Evolutionary conservation across 2,797 vertebrate species (phyloP).

Genomic region (Phalloptychus januarius): DNA sequence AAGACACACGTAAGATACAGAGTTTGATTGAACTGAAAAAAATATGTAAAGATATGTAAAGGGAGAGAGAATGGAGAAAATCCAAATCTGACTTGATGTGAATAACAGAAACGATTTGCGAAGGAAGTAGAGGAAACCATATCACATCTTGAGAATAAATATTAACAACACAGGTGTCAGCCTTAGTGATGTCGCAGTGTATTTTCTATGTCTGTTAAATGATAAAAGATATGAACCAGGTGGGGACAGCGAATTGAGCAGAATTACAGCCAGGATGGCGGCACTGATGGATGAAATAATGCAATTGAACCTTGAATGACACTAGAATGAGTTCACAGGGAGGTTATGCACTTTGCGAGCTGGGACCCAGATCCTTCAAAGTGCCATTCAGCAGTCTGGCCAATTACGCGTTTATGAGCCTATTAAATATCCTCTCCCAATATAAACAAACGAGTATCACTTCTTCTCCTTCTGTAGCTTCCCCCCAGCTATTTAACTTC

Average conservation of each 20-base stretch:
- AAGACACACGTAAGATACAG: conserved; percentile 54
- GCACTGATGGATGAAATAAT: conserved; percentile 10
- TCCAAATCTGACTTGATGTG: conserved; percentile 38
- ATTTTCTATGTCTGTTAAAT: conserved; percentile 26
- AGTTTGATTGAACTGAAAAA: conserved; percentile 46
- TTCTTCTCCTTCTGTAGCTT: conserved; percentile 50
- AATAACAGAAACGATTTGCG: conserved; percentile 29
- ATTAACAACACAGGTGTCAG: conserved; percentile 48
- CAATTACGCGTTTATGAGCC: conserved; percentile 59
- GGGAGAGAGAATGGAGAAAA: conserved; percentile 19
- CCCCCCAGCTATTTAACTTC: conserved; percentile 44
- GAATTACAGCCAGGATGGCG: conserved; percentile 28
- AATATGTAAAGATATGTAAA: too few relatives aligned
- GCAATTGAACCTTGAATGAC: conserved; percentile 29
- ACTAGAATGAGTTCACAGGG: conserved; percentile 18
- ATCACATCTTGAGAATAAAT: conserved; percentile 49
- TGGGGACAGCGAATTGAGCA: conserved; percentile 7
- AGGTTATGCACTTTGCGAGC: conserved; percentile 39
- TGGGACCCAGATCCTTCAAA: conserved; percentile 33
- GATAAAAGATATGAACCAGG: conserved; percentile 4
- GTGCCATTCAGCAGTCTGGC: conserved; percentile 62
- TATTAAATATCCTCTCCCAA: conserved; percentile 67
- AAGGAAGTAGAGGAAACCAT: conserved; percentile 56
- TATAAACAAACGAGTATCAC: conserved; percentile 62
- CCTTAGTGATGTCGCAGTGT: conserved; percentile 20